Evolutionary conservation across 1,140 invertebrate genomes (phyloP).

Genomic region (Cepaea nemoralis): DNA sequence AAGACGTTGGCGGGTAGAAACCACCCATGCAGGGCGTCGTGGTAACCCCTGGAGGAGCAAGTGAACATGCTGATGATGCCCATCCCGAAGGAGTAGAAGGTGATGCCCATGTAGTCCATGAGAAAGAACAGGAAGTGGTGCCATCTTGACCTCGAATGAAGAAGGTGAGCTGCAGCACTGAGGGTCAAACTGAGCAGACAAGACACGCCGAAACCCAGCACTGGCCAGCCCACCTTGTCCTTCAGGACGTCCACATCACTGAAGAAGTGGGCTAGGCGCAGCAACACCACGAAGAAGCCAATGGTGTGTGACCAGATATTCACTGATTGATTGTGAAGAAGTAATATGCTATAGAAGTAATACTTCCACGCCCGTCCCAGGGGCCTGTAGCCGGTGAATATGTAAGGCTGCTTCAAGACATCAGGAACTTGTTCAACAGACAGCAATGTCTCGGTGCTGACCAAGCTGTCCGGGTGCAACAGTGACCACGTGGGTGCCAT

Average conservation of each 20-base stretch:
- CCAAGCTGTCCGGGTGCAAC: too few relatives aligned
- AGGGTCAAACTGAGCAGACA: conserved; percentile 4
- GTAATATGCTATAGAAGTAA: conserved; percentile 65
- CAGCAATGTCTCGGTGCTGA: conserved; percentile 32
- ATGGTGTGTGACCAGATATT: conserved; percentile 70
- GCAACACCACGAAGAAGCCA: conserved; percentile 53
- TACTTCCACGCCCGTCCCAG: conserved; percentile 62
- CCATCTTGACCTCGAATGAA: conserved; percentile 60
- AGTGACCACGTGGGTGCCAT: too few relatives aligned
- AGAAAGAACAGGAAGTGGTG: conserved; percentile 63
- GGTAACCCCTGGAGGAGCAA: conserved; percentile 45
- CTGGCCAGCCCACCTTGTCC: conserved; percentile 44
- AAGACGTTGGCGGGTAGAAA: conserved; percentile 53
- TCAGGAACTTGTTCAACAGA: conserved; percentile 50
- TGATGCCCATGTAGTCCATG: conserved; percentile 66
- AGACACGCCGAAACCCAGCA: conserved; percentile 7
- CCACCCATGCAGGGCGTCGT: conserved; percentile 32
- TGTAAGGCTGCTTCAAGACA: conserved; percentile 63
- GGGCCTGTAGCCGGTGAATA: conserved; percentile 64
- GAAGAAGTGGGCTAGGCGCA: conserved; percentile 37
- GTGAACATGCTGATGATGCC: conserved; percentile 56
- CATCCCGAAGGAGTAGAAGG: conserved; percentile 58
- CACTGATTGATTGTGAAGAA: conserved; percentile 69
- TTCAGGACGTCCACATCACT: conserved; percentile 46
- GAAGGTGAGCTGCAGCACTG: conserved; percentile 54